Conservation (phyloP, 1,140 invertebrate genomes). For the Marisa cornuarietis region DNA sequence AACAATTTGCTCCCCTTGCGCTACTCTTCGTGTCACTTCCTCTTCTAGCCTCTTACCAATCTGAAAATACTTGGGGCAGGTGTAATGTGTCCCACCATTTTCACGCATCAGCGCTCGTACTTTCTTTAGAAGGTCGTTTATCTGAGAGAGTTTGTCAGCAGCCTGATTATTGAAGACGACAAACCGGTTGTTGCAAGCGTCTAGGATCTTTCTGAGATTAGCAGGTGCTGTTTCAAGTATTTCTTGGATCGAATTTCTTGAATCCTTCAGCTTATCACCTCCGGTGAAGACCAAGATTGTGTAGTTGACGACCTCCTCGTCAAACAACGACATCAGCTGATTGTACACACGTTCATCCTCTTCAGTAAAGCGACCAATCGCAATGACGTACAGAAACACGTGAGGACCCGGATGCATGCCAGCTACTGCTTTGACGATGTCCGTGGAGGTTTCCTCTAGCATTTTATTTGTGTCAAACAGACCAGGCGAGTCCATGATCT, state of each 20-base stretch:
- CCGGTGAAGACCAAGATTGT: slow-evolving; percentile 1
- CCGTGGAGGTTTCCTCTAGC: not conserved
- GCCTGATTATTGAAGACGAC: slow-evolving; percentile 10
- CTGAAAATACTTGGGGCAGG: not conserved
- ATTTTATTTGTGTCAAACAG: not conserved
- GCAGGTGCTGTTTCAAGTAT: not conserved
- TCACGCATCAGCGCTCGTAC: not conserved
- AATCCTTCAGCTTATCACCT: not conserved
- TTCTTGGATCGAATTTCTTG: not conserved
- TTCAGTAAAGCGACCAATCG: not conserved
- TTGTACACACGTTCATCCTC: not conserved
- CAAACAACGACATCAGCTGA: slow-evolving; percentile 4
- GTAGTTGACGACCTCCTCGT: not conserved
- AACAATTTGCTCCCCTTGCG: not conserved
- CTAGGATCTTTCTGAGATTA: not conserved
- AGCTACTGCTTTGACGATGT: not conserved
- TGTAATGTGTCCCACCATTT: too few species aligned
- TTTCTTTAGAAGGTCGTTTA: not conserved
- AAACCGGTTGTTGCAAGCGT: not conserved
- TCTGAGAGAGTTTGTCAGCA: not conserved
- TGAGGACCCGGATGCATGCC: slow-evolving; percentile 20
- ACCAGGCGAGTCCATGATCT: slow-evolving; percentile 8
- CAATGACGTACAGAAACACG: not conserved
- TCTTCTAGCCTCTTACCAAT: not conserved
- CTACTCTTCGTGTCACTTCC: not conserved